phyloP scores from a whole-genome alignment of 2,113 vertebrate genomes.

The Albula goreensis region DNA sequence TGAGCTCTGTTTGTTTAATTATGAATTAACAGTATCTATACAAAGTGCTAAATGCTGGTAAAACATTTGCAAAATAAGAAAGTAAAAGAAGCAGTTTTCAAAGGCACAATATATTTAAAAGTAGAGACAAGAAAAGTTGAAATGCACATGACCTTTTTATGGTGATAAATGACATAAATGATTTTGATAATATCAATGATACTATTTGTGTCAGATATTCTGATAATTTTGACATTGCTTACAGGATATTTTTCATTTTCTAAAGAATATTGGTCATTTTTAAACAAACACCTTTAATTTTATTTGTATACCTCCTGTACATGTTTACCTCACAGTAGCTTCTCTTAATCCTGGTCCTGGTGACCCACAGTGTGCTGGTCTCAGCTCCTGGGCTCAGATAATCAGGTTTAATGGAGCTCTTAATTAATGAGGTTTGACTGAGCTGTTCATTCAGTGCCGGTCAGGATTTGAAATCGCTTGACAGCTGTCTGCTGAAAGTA shows the following conservation, averaged over 20 bases:
- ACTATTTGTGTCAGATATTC: not conserved
- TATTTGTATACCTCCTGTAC: not conserved
- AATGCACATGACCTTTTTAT: not conserved
- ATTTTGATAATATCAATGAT: too few species aligned
- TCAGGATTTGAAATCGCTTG: not conserved
- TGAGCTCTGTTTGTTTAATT: not conserved
- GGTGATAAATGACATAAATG: not conserved
- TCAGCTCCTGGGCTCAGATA: not conserved
- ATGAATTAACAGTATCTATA: not conserved
- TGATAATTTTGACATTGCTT: not conserved
- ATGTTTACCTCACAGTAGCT: not conserved
- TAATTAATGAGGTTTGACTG: not conserved
- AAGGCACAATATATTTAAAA: not conserved
- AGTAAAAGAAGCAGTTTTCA: not conserved
- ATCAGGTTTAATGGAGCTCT: not conserved
- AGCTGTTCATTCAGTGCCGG: not conserved
- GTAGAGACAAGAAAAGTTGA: not conserved
- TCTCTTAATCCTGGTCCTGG: not conserved
- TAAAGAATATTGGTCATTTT: not conserved
- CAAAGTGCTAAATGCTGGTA: not conserved
- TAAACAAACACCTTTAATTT: not conserved
- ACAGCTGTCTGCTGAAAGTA: not conserved
- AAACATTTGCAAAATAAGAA: not conserved
- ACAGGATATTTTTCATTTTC: not conserved
- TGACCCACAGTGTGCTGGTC: not conserved